A percentile compares a stretch with the other conserved stretches of the same genome.
These are phyloP conservation scores for Clinocottus analis DNA, from an alignment of 2,113 vertebrate species.

Conservation along the genomic window DNA sequence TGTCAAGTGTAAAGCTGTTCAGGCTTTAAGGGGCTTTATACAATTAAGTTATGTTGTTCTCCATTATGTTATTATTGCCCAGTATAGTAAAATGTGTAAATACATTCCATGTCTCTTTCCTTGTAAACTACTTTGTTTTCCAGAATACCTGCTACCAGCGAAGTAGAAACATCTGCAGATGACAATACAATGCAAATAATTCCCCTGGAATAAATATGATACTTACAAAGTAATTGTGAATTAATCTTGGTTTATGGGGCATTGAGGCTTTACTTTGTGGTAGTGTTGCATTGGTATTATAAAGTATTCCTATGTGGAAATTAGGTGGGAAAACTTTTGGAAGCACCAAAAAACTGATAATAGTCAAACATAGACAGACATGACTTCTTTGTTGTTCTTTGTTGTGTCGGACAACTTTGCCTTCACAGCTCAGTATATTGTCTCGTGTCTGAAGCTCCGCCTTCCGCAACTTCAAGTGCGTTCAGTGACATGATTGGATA, in stretches of 20 bases:
- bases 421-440: neutral
- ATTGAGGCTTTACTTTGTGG: neutral
- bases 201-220: conserved; percentile 2
- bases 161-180: neutral
- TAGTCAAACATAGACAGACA: neutral
- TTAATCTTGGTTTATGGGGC: neutral
- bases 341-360: neutral
- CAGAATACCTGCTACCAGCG: neutral
- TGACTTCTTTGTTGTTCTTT: neutral
- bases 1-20: neutral
- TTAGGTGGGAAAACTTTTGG: neutral
- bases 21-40: too few species aligned
- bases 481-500: conserved; percentile 52
- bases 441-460: neutral
- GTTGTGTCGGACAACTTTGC: too few species aligned
- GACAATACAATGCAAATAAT: neutral
- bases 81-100: neutral
- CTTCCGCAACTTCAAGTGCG: neutral
- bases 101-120: neutral
- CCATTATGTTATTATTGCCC: neutral
- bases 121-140: neutral
- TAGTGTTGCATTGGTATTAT: neutral
- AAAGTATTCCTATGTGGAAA: neutral
- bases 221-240: neutral
- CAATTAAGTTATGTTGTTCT: conserved; percentile 17